Evolutionary conservation across 2,113 vertebrate genomes (phyloP), one percentile per base, ranked within the genome.

Genomic region (Pongo abelii): DNA sequence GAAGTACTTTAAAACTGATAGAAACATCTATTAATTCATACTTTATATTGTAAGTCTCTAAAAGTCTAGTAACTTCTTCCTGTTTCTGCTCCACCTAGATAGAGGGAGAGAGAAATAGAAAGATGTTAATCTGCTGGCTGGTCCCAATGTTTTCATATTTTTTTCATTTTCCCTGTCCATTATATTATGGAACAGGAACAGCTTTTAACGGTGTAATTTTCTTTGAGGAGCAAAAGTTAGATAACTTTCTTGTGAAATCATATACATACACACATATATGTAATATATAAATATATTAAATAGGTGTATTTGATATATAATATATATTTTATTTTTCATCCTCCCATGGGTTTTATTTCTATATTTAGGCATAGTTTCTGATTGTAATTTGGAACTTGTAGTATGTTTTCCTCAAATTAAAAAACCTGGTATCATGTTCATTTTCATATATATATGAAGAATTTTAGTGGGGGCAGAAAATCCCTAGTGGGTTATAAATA

Each of bases 21-120:
- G 99, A 98, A 96, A 99, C 98, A 95, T 99, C 99, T 48, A 99
- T 98, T 67, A 99, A 84, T 96, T 99, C 98, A 27, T 98, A 99
- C 69, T 98, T 88, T 96, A 99, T 98, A 97, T 98, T 98, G 93
- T 99, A 99, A 74, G 97, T 98, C 16, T 99, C 99, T 13, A 99
- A 97, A 97, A 99, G 98, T n/a, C 99, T 98, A 1, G 98, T 98
- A 84, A 99, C 98, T 77, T 99, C 98, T 0, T 98, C 97, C 97
- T 99, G 99, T 77, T 98, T 98, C 55, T 98, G 98, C 93, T 99
- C 99, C 83, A 99, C 98, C 99, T 99, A 97, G 18, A 81, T 43
- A 64, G 25, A 96, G 46, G 80, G 52, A 74, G 17, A 70, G 6
- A 94, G 32, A 74, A 3, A 84, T 8, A 57, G 22, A 80, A 95